Evolutionary conservation across 2,888 invertebrate genomes (phyloP).

Genomic region (Tenthredo mesomela): DNA sequence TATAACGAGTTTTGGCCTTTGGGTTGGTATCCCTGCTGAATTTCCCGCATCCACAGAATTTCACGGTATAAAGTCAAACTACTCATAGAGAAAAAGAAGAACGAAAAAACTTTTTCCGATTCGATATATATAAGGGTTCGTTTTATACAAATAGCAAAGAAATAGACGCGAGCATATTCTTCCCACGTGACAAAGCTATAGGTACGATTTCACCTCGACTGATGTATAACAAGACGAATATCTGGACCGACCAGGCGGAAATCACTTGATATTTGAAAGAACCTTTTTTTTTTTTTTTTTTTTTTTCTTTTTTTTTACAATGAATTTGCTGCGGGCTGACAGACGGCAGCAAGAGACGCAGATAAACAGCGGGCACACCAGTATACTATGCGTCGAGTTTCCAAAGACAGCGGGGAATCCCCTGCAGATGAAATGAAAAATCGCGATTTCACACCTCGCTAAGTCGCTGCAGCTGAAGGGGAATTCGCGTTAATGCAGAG

Average conservation of each 20-base stretch:
- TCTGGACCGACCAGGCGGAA: neutral
- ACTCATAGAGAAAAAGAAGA: no score
- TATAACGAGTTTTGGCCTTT: no score
- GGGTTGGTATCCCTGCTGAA: no score
- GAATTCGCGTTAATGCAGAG: neutral
- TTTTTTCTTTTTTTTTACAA: neutral
- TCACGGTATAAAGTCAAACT: no score
- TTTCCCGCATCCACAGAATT: no score
- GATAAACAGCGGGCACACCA: neutral
- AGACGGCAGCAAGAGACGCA: neutral
- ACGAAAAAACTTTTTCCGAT: no score
- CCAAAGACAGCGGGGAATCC: neutral
- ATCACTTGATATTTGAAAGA: conserved; percentile 14
- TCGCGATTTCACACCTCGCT: conserved; percentile 17
- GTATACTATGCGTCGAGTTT: neutral
- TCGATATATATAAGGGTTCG: no score
- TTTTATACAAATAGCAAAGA: no score
- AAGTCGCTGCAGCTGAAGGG: neutral
- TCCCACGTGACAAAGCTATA: neutral
- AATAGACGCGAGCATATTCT: neutral
- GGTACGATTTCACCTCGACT: neutral
- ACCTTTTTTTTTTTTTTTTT: neutral
- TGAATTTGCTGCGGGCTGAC: neutral
- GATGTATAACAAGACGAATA: neutral
- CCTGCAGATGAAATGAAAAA: neutral